A percentile compares a stretch with the other conserved stretches of the same genome.
Conservation (phyloP, 2,113 vertebrate species). For the Coturnix japonica region DNA sequence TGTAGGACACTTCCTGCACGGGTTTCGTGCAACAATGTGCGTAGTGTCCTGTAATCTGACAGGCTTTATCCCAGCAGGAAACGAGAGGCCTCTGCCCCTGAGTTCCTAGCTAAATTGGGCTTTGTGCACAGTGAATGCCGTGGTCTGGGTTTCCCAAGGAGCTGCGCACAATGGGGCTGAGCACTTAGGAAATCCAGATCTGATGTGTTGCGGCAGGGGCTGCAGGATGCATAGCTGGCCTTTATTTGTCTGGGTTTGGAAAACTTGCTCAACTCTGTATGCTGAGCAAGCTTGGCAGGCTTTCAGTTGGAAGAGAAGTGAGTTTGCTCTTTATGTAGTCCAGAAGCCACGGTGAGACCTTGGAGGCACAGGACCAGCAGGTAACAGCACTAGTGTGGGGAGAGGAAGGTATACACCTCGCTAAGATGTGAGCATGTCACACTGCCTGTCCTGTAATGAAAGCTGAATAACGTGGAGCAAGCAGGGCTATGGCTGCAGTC, state of each 20-base stretch:
- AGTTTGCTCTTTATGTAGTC: neutral
- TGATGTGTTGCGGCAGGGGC: fast-evolving
- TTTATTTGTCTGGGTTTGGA: neutral
- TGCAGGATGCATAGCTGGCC: neutral
- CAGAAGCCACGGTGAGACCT: fast-evolving
- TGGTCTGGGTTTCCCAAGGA: neutral
- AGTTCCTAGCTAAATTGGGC: fast-evolving
- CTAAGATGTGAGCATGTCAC: fast-evolving
- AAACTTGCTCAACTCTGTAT: fast-evolving
- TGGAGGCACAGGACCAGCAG: fast-evolving
- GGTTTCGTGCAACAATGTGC: neutral
- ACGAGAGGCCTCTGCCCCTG: constrained; percentile 7
- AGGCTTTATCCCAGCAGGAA: constrained; percentile 32
- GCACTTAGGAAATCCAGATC: neutral
- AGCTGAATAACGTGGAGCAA: neutral
- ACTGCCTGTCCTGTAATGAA: fast-evolving
- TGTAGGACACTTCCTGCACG: neutral
- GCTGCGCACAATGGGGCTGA: neutral
- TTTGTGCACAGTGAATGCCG: fast-evolving
- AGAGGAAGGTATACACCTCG: neutral
- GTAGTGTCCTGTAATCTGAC: neutral
- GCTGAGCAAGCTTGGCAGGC: neutral
- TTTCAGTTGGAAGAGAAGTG: neutral
- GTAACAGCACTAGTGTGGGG: fast-evolving
- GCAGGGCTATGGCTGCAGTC: neutral